These are phyloP conservation scores for Phasianus colchicus DNA, from an alignment of 2,113 vertebrate species.

Conservation along the genomic window DNA sequence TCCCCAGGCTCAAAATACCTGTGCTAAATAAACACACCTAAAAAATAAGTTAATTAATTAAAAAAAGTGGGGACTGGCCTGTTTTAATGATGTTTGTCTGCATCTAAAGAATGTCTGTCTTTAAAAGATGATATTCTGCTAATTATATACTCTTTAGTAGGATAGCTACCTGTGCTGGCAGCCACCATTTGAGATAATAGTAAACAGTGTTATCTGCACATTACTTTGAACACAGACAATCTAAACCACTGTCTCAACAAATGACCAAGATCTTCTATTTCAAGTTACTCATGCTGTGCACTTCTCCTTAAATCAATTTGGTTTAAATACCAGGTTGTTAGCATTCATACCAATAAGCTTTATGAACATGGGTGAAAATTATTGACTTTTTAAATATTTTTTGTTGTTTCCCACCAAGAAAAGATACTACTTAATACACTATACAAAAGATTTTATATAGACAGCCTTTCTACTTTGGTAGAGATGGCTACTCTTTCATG, in stretches of 20 bases:
- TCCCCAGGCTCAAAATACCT: conserved; percentile 1
- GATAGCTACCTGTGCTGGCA: not conserved
- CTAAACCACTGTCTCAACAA: not conserved
- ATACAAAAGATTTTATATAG: not conserved
- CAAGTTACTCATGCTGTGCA: not conserved
- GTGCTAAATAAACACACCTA: conserved; percentile 15
- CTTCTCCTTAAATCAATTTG: not conserved
- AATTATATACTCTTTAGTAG: not conserved
- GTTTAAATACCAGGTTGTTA: not conserved
- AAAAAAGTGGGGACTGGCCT: not conserved
- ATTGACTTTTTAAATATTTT: not conserved
- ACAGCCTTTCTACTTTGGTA: not conserved
- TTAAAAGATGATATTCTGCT: not conserved
- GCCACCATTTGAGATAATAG: not conserved
- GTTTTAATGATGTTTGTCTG: not conserved
- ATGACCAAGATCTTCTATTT: not conserved
- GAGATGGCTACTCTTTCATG: not conserved
- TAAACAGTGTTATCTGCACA: not conserved
- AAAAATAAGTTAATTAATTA: not conserved
- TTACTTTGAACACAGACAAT: not conserved
- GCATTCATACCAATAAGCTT: not conserved
- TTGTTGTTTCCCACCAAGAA: not conserved
- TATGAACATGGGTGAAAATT: not conserved
- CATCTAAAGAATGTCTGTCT: not conserved
- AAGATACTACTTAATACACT: not conserved